Conservation (phyloP, 1,140 invertebrate genomes). For the Macrobrachium rosenbergii region DNA sequence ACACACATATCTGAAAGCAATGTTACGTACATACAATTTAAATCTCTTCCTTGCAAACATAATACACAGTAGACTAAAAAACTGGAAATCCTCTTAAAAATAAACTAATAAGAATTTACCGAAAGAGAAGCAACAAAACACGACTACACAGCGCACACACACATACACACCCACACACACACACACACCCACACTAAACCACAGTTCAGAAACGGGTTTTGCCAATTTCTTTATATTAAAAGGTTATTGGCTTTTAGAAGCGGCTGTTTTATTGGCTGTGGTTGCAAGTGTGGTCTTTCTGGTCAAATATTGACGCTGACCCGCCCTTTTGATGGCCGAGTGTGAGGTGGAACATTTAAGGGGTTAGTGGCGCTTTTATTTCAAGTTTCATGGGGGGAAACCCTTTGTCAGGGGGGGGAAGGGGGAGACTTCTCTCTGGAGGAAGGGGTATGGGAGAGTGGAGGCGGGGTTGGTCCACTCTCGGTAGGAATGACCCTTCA, state of each 20-base stretch:
- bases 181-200: not conserved
- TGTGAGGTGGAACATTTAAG: conserved; percentile 15
- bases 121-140: too few species aligned
- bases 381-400: not conserved
- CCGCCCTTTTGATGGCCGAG: conserved; percentile 11
- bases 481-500: too few species aligned
- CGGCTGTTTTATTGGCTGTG: conserved; percentile 15
- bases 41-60: too few species aligned
- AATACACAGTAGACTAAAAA: not conserved
- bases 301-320: conserved; percentile 20
- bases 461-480: too few species aligned
- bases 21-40: too few species aligned
- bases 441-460: too few species aligned
- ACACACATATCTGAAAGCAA: too few species aligned
- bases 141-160: too few species aligned
- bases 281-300: conserved; percentile 17
- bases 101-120: not conserved
- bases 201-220: not conserved
- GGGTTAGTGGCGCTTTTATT: not conserved
- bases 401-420: not conserved
- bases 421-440: too few species aligned
- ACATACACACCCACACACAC: too few species aligned
- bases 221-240: conserved; percentile 18
- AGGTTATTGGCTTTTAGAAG: conserved; percentile 15
- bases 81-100: not conserved